Evolutionary conservation across 1,140 invertebrate genomes (phyloP).

Genomic region (Oryzaephilus surinamensis): DNA sequence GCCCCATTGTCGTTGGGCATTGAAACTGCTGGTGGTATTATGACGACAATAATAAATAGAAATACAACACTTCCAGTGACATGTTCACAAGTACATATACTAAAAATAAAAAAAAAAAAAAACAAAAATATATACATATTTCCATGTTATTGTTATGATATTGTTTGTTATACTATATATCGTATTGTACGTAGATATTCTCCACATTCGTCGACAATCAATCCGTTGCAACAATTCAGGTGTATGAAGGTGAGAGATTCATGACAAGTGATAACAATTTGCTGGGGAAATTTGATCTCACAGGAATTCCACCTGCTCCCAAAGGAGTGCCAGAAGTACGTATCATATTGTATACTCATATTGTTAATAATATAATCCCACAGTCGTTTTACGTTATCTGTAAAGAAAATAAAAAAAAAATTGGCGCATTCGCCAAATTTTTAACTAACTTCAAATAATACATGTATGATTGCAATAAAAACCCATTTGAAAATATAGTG

Average conservation of each 20-base stretch:
- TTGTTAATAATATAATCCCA: no score
- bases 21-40: no score
- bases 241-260: constrained; percentile 54
- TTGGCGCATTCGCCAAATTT: no score
- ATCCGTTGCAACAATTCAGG: constrained; percentile 44
- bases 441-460: no score
- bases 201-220: constrained; percentile 37
- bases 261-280: constrained; percentile 61
- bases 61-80: constrained; percentile 47
- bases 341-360: no score
- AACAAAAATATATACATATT: no score
- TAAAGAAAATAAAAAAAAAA: no score
- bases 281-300: constrained; percentile 57
- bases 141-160: no score
- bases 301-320: constrained; percentile 53
- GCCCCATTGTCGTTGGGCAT: constrained; percentile 40
- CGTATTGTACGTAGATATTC: constrained; percentile 31
- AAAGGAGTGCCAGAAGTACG: constrained; percentile 31
- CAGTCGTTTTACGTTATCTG: no score
- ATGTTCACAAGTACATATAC: constrained; percentile 38
- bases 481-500: no score
- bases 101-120: no score
- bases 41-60: constrained; percentile 40
- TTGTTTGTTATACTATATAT: not conserved
- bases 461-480: no score